These are phyloP conservation scores for Bradypodion pumilum DNA, from an alignment of 2,797 vertebrate species.

Conservation along the genomic window DNA sequence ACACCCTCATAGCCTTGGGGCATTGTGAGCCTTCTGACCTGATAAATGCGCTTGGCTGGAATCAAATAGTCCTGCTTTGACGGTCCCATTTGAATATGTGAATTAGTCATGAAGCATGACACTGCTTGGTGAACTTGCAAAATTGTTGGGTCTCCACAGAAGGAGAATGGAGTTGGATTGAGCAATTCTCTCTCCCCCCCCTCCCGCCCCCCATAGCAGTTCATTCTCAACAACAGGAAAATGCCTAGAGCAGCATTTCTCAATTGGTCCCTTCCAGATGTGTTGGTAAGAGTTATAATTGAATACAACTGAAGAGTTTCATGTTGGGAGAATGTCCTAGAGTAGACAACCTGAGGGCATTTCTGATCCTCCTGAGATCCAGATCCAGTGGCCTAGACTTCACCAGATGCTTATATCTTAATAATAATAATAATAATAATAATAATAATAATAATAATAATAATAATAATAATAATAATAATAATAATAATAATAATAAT, in stretches of 20 bases:
- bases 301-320: not conserved
- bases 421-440: too few relatives aligned
- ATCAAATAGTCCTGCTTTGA: conserved; percentile 86
- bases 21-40: conserved; percentile 88
- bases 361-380: not conserved
- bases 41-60: conserved; percentile 89
- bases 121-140: conserved; percentile 85
- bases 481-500: too few relatives aligned
- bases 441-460: too few relatives aligned
- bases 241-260: not conserved
- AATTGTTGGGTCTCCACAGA: conserved; percentile 81
- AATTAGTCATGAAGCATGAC: conserved; percentile 90
- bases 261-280: not conserved
- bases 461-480: too few relatives aligned
- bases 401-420: too few relatives aligned
- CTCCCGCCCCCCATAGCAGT: not conserved
- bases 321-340: not conserved
- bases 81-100: conserved; percentile 87
- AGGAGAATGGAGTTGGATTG: conserved; percentile 63
- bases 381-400: not conserved
- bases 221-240: conserved; percentile 6
- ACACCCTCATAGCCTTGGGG: conserved; percentile 70
- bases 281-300: not conserved
- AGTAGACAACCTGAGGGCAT: not conserved
- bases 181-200: too few relatives aligned